phyloP scores from a whole-genome alignment of 2,113 vertebrate species.

The Gopherus flavomarginatus region DNA sequence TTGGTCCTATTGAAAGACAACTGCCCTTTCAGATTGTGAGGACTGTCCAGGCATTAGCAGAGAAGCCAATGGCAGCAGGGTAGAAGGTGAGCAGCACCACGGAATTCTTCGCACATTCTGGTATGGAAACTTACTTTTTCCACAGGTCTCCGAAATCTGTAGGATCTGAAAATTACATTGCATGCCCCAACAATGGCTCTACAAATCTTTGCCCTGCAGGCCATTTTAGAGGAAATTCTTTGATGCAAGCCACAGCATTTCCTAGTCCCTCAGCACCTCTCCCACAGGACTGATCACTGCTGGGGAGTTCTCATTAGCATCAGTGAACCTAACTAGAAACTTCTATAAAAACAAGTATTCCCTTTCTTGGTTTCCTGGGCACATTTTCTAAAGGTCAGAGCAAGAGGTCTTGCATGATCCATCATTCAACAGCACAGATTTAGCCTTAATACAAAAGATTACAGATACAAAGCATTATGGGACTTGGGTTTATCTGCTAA shows the following conservation, averaged over 20 bases:
- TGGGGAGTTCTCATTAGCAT: background rate
- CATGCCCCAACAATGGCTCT: background rate
- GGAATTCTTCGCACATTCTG: background rate
- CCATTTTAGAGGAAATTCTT: background rate
- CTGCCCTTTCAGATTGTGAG: background rate
- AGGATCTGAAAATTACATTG: background rate
- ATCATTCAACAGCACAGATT: background rate
- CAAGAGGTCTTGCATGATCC: background rate
- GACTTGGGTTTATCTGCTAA: background rate
- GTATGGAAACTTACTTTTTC: background rate
- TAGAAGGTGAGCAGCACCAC: background rate
- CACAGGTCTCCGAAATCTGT: background rate
- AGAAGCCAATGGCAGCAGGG: background rate
- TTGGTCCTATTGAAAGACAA: background rate
- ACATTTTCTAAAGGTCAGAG: background rate
- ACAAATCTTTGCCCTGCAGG: background rate
- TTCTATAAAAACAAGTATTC: background rate
- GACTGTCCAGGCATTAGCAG: background rate
- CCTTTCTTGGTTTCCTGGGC: background rate
- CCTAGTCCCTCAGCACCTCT: background rate
- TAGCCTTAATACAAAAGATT: background rate
- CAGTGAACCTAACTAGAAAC: background rate
- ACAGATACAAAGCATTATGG: background rate
- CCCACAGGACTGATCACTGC: background rate
- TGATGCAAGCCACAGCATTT: background rate